A percentile compares a stretch with the other conserved stretches of the same genome.
Evolutionary conservation across 2,113 vertebrate genomes (phyloP).

Genomic region (Oncorhynchus tshawytscha): DNA sequence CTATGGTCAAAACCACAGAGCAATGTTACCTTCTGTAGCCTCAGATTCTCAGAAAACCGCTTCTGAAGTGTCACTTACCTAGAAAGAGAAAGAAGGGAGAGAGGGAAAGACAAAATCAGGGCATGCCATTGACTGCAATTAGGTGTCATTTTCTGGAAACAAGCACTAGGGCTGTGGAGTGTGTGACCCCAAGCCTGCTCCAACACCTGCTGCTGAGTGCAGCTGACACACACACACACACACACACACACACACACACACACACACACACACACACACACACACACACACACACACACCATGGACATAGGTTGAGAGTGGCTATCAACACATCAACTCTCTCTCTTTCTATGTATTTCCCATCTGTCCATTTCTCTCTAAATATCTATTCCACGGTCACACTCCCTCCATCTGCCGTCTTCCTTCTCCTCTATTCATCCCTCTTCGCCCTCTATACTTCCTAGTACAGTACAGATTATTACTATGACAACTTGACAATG

Average conservation of each 20-base stretch:
- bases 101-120: conserved; percentile 25
- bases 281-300: conserved; percentile 22
- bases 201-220: not conserved
- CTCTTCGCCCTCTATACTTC: not conserved
- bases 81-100: conserved; percentile 29
- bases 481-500: not conserved
- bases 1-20: not conserved
- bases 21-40: conserved; percentile 47
- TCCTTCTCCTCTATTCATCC: not conserved
- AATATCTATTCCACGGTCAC: no score
- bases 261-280: conserved; percentile 16
- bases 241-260: conserved; percentile 14
- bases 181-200: conserved; percentile 11
- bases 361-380: conserved; percentile 1
- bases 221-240: conserved; percentile 17
- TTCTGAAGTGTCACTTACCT: conserved; percentile 63
- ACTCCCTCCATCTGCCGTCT: not conserved
- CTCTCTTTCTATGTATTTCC: conserved; percentile 7
- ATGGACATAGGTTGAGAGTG: conserved; percentile 29
- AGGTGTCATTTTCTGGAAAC: conserved; percentile 48
- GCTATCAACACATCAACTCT: conserved; percentile 46
- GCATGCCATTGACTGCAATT: conserved; percentile 44
- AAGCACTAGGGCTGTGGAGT: conserved; percentile 13
- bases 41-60: conserved; percentile 41
- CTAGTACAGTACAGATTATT: not conserved